Evolutionary conservation across 2,888 invertebrate species (phyloP).

Genomic region (Cephonodes hylas): DNA sequence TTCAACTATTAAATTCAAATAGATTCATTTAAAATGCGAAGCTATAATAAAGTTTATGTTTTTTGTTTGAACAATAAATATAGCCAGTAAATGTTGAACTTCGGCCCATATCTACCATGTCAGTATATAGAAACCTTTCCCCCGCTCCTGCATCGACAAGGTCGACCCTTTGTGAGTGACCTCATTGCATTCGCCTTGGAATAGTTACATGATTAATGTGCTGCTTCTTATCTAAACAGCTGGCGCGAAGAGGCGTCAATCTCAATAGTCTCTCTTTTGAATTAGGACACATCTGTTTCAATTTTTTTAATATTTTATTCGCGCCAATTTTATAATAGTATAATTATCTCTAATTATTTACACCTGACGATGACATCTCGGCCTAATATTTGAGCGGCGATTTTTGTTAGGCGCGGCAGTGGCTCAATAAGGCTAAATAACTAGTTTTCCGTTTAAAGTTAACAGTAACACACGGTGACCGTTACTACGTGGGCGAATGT

Average conservation of each 20-base stretch:
- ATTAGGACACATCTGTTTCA: constrained; percentile 35
- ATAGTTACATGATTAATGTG: constrained; percentile 75
- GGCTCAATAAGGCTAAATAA: constrained; percentile 65
- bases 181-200: constrained; percentile 76
- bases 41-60: neutral
- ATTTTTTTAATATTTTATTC: constrained; percentile 24
- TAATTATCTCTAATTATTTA: neutral
- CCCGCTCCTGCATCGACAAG: constrained; percentile 65
- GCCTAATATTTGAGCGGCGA: neutral
- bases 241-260: constrained; percentile 49
- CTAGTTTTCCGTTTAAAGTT: constrained; percentile 61
- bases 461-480: constrained; percentile 67
- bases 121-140: constrained; percentile 47
- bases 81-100: neutral
- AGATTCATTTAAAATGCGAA: neutral
- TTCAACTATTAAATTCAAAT: neutral
- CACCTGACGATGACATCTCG: neutral
- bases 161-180: constrained; percentile 73
- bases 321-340: constrained; percentile 22
- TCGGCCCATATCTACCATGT: neutral
- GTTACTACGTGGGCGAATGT: constrained; percentile 66
- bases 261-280: constrained; percentile 36
- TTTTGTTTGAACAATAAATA: neutral
- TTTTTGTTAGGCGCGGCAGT: constrained; percentile 26
- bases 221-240: constrained; percentile 63